Evolutionary conservation across 2,888 invertebrate species (phyloP).

Genomic region (Nemoura dubitans): DNA sequence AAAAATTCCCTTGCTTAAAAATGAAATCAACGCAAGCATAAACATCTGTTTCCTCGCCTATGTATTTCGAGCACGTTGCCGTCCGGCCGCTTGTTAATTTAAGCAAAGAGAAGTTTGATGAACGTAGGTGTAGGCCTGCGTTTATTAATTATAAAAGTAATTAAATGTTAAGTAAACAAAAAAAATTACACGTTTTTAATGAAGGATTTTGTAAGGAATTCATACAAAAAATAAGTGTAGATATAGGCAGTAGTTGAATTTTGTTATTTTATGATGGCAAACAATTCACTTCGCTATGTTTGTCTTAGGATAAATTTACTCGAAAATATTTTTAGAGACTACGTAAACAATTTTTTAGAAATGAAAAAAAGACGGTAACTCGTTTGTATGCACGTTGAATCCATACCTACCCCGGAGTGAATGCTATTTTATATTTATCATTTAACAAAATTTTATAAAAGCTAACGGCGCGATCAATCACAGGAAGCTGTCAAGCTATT

Average conservation of each 20-base stretch:
- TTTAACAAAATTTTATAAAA: background rate
- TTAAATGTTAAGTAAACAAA: constrained; percentile 38
- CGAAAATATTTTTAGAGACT: background rate
- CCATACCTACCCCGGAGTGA: background rate
- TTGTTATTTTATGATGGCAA: constrained; percentile 30
- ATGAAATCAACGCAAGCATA: constrained; percentile 4
- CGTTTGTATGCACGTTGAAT: background rate
- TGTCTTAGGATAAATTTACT: constrained; percentile 7
- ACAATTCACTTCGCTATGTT: constrained; percentile 14
- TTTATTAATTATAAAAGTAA: constrained; percentile 41
- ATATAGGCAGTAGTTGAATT: background rate
- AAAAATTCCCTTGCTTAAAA: background rate
- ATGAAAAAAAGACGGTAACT: background rate
- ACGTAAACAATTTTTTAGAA: constrained; percentile 13
- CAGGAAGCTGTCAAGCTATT: constrained; percentile 8
- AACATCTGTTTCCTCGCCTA: background rate
- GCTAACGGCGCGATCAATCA: constrained; percentile 5
- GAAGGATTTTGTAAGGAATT: constrained; percentile 13
- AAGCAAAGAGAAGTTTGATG: constrained; percentile 40
- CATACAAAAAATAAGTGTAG: constrained; percentile 22
- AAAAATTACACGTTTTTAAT: constrained; percentile 22
- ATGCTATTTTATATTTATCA: constrained; percentile 10
- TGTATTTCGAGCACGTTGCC: background rate
- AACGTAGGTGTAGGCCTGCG: constrained; percentile 17
- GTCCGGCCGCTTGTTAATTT: constrained; percentile 28